A percentile compares a stretch with the other conserved stretches of the same genome.
Conservation (phyloP, 92 coral and sea anemone genomes). For the Porites divaricata region DNA sequence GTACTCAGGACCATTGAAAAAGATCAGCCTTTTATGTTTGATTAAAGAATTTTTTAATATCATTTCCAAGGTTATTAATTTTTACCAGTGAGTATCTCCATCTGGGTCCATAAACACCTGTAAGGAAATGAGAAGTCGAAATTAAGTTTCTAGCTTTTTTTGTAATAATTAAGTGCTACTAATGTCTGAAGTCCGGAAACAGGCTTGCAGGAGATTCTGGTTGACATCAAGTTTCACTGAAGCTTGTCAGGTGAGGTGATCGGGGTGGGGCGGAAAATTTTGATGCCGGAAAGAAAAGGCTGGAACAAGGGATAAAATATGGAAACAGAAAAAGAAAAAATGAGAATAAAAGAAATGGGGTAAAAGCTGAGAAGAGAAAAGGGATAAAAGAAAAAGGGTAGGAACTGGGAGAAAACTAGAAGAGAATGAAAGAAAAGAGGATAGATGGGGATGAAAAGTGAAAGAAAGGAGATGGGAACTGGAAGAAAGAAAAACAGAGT, state of each 20-base stretch:
- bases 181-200: no score
- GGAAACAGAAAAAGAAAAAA: neutral
- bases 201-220: neutral
- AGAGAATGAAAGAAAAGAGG: neutral
- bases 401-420: neutral
- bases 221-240: neutral
- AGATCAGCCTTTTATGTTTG: no score
- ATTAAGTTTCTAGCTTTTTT: no score
- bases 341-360: neutral
- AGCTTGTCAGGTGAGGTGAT: neutral
- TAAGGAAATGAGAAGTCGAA: neutral
- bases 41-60: neutral
- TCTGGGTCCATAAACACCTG: constrained; percentile 89
- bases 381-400: neutral
- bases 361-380: neutral
- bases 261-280: no score
- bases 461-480: no score
- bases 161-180: no score
- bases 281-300: no score
- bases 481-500: no score
- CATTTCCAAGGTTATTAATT: no score
- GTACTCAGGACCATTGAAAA: no score
- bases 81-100: constrained; percentile 89
- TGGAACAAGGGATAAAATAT: neutral
- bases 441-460: no score